phyloP scores from a whole-genome alignment of 2,113 vertebrate genomes.

The Lichenostomus cassidix region DNA sequence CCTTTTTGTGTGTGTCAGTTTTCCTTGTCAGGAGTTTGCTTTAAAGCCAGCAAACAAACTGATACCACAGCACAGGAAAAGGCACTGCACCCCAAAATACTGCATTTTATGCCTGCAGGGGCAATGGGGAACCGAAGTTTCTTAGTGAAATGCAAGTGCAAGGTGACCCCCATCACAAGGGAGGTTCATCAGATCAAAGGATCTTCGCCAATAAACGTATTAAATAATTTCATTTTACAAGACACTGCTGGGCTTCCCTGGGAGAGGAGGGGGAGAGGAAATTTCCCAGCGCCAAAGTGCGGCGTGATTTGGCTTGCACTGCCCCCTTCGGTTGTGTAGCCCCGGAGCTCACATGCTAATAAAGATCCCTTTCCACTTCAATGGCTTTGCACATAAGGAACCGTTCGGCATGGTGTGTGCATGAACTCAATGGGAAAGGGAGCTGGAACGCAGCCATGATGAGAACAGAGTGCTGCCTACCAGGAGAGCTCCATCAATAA shows the following conservation, averaged over 20 bases:
- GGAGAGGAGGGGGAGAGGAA: neutral
- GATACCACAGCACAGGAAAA: neutral
- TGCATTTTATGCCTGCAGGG: neutral
- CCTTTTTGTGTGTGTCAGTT: neutral
- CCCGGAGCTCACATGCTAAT: conserved; percentile 3
- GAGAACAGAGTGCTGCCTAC: conserved; percentile 40
- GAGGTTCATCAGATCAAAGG: neutral
- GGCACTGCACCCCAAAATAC: neutral
- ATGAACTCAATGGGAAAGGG: conserved; percentile 21
- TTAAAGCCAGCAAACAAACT: neutral
- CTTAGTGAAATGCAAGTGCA: neutral
- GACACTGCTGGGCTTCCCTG: neutral
- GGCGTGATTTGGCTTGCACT: neutral
- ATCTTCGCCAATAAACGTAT: neutral
- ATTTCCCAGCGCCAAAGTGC: neutral
- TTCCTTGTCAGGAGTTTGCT: neutral
- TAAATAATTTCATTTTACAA: neutral
- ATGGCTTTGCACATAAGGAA: conserved; percentile 35
- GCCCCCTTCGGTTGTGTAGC: neutral
- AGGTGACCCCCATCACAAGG: neutral
- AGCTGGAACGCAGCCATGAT: conserved; percentile 38
- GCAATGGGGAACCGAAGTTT: neutral
- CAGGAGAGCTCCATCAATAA: conserved; percentile 52
- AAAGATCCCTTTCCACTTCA: conserved; percentile 47
- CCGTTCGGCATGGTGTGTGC: neutral